Conservation (phyloP, 2,113 vertebrate species). For the Cavia aperea region DNA sequence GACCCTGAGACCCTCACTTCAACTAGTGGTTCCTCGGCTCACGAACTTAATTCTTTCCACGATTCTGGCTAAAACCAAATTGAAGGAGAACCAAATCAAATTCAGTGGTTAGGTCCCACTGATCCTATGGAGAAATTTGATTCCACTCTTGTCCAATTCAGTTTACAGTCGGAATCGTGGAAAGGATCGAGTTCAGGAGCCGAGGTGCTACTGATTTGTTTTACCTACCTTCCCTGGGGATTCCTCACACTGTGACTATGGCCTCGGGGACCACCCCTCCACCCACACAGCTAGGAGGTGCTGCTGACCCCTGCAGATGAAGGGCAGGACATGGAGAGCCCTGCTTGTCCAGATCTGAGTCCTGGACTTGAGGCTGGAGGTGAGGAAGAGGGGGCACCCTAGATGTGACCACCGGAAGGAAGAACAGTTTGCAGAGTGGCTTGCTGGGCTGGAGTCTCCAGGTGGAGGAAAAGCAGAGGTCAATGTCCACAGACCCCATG, state of each 20-base stretch:
- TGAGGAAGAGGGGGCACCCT: not conserved
- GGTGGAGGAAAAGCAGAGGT: not conserved
- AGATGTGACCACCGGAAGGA: not conserved
- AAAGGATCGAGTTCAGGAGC: not conserved
- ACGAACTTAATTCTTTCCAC: not conserved
- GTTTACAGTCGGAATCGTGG: not conserved
- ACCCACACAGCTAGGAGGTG: not conserved
- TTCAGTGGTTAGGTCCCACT: not conserved
- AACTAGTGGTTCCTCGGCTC: not conserved
- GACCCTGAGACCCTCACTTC: not conserved
- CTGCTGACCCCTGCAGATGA: accelerated
- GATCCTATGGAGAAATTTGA: not conserved
- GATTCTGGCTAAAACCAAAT: not conserved
- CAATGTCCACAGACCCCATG: not conserved
- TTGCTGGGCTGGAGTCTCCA: not conserved
- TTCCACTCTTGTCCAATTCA: not conserved
- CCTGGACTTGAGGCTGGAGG: not conserved
- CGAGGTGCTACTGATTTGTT: not conserved
- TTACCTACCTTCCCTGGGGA: not conserved
- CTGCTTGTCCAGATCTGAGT: not conserved
- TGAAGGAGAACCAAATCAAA: not conserved
- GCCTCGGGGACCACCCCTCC: not conserved
- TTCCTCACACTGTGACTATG: not conserved
- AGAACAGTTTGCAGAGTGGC: accelerated
- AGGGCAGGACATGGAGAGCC: not conserved